phyloP scores from a whole-genome alignment of 2,888 invertebrate species.

The Epinotia nisella region DNA sequence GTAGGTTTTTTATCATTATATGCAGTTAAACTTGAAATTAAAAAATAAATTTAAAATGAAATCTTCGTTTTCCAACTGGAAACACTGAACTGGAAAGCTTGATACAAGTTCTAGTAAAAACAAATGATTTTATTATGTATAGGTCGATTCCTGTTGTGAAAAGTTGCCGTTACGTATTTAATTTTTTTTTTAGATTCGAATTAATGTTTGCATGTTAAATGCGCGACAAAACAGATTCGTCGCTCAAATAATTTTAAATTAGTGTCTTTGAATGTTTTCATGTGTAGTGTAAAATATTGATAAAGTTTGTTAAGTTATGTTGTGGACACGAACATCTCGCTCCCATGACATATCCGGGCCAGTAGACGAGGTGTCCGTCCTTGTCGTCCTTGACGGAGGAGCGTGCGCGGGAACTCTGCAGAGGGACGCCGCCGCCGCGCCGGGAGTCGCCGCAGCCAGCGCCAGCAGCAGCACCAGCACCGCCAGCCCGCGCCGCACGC shows the following conservation, averaged over 20 bases:
- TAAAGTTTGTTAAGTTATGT: conserved; percentile 69
- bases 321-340: conserved; percentile 99
- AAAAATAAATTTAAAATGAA: conserved; percentile 52
- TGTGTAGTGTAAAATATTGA: conserved; percentile 47
- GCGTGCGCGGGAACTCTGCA: conserved; percentile 92
- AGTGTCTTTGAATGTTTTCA: conserved; percentile 47
- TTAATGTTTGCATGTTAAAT: conserved; percentile 46
- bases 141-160: conserved; percentile 19
- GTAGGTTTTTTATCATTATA: conserved; percentile 51
- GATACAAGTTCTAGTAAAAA: conserved; percentile 51
- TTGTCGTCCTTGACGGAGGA: conserved; percentile 99
- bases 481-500: conserved; percentile 50
- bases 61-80: conserved; percentile 61
- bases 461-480: conserved; percentile 44
- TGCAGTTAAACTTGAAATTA: conserved; percentile 56
- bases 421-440: conserved; percentile 55
- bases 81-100: conserved; percentile 58
- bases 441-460: conserved; percentile 51
- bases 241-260: conserved; percentile 1
- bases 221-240: conserved; percentile 27
- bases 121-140: conserved; percentile 15
- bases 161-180: conserved; percentile 10
- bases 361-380: conserved; percentile 99
- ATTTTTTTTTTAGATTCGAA: conserved; percentile 15
- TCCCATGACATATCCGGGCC: conserved; percentile 99